Percentiles rank a stretch among this genome's conserved stretches.
Conservation (phyloP, 2,113 vertebrate genomes). For the Leptodactylus fuscus region DNA sequence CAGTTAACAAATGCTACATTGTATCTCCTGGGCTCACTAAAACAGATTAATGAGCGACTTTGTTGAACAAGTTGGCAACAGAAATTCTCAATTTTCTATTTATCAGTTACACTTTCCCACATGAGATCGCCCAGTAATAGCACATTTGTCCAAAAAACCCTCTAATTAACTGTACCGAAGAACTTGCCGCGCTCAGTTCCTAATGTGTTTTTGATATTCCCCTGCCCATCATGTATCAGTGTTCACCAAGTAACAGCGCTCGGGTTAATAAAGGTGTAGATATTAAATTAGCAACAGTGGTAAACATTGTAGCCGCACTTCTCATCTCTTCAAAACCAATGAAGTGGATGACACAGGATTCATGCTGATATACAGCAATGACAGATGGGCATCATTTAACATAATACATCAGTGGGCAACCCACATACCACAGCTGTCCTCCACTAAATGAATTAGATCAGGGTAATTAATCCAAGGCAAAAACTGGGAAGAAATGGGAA, state of each 20-base stretch:
- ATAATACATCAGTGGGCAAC: slow-evolving; percentile 86
- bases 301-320: slow-evolving; percentile 84
- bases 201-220: slow-evolving; percentile 73
- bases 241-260: slow-evolving; percentile 80
- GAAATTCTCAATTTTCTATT: slow-evolving; percentile 57
- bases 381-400: slow-evolving; percentile 91
- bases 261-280: slow-evolving; percentile 88
- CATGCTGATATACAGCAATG: slow-evolving; percentile 83
- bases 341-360: slow-evolving; percentile 83
- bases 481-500: slow-evolving; percentile 74
- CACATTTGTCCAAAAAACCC: slow-evolving; percentile 65
- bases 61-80: slow-evolving; percentile 63
- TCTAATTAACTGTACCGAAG: slow-evolving; percentile 75
- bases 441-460: slow-evolving; percentile 90
- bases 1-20: slow-evolving; percentile 51
- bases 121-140: slow-evolving; percentile 63
- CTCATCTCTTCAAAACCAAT: slow-evolving; percentile 82
- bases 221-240: slow-evolving; percentile 81
- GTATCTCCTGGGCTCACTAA: slow-evolving; percentile 54
- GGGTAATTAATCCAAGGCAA: slow-evolving; percentile 89
- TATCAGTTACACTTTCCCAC: slow-evolving; percentile 66
- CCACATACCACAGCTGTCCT: slow-evolving; percentile 87
- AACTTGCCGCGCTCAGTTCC: slow-evolving; percentile 68
- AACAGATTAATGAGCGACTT: slow-evolving; percentile 63
- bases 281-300: slow-evolving; percentile 87